A percentile compares a stretch with the other conserved stretches of the same genome.
phyloP scores from a whole-genome alignment of 37 sponge, comb jelly and placozoan genomes.

The Tethya wilhelma region DNA sequence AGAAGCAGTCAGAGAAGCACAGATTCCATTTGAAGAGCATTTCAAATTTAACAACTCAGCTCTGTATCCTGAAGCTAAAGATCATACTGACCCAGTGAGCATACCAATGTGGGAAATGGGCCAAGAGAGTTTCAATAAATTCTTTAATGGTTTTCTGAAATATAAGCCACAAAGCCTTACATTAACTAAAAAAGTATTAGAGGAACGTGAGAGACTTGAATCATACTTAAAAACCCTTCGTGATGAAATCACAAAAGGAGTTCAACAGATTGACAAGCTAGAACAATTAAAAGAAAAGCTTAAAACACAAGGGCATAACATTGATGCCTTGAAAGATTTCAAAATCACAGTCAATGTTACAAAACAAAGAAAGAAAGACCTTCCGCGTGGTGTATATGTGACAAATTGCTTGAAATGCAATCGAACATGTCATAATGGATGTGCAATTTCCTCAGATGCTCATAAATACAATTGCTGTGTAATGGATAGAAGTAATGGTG shows the following conservation, averaged over 20 bases:
- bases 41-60: constrained; percentile 85
- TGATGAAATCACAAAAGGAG: constrained; percentile 38
- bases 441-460: constrained; percentile 48
- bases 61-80: constrained; percentile 23
- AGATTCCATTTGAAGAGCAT: constrained; percentile 28
- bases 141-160: constrained; percentile 44
- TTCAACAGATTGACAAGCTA: constrained; percentile 55
- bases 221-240: constrained; percentile 39
- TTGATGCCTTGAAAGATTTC: constrained; percentile 61
- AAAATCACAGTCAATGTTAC: constrained; percentile 40
- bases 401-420: constrained; percentile 82
- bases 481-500: constrained; percentile 65
- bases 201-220: constrained; percentile 67
- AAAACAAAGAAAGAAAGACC: constrained; percentile 31
- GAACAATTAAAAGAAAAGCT: constrained; percentile 47
- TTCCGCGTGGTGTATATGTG: constrained; percentile 47
- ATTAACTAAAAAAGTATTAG: constrained; percentile 64
- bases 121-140: constrained; percentile 33
- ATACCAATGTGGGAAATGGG: constrained; percentile 84
- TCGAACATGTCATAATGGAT: constrained; percentile 72
- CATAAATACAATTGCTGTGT: constrained; percentile 69
- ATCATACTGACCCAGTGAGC: constrained; percentile 24
- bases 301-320: constrained; percentile 33
- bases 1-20: constrained; percentile 55
- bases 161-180: constrained; percentile 35